Evolutionary conservation across 2,797 vertebrate genomes (phyloP), one percentile per base, ranked within the genome.

Genomic region (Danionella dracula): DNA sequence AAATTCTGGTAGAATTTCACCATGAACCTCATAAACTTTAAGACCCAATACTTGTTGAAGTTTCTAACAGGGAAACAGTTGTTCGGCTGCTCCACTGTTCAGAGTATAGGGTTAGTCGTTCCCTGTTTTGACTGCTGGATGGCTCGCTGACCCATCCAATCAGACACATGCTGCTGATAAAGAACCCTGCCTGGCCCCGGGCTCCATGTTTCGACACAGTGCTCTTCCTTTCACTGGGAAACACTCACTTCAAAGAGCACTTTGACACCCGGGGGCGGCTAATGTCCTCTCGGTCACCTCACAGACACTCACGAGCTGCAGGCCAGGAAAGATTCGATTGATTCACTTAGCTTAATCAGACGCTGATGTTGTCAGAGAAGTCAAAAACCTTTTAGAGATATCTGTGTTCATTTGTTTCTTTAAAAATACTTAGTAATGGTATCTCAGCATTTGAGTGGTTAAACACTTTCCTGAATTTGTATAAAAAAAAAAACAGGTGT

Each of bases 91-190:
- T n/a, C 44, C 23, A 7, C 8, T 31, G 48, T 15, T 9, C 27
- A 1, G 15, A 29, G n/a, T 1, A 15, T 49, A 16, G 15, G 4
- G 21, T 4, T n/a, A 12, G 19, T 13, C 8, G 12, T 59, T 45
- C 45, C 56, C 56, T 45, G 23, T 45, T 15, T 15, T 79, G 55
- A n/a, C 67, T 74, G 67, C 74, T 71, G 79, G 31, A 75, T 79
- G 86, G 27, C 21, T 1, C 90, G 90, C 87, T 85, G 92, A 87
- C 91, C 88, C 83, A 75, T 83, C 83, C 87, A 82, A 80, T 75
- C 81, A 85, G 88, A 93, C 94, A 96, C 91, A 87, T 98, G 96
- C 93, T 93, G 91, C 92, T 94, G 92, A 97, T 99, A 92, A 95
- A 94, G 85, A 84, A 79, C 81, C 82, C 78, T 84, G 79, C 79